Percentiles rank a stretch among this genome's conserved stretches.
phyloP scores from a whole-genome alignment of 2,888 invertebrate species.

The Sceliomorpha sp. region DNA sequence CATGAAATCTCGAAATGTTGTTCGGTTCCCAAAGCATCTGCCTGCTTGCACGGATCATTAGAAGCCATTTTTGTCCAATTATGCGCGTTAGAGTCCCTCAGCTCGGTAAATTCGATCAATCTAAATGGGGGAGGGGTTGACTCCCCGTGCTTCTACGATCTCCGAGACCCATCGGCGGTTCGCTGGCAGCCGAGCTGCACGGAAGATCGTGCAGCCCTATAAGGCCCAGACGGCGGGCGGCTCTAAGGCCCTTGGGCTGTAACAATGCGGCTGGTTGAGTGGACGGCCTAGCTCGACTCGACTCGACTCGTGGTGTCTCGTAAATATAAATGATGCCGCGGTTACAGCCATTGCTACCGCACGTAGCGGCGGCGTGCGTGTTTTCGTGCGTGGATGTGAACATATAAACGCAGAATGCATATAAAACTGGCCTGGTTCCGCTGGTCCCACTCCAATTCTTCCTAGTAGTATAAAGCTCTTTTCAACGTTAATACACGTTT shows the following conservation, averaged over 20 bases:
- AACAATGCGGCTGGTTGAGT: constrained; percentile 67
- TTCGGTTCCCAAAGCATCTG: no score
- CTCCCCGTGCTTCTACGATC: constrained; percentile 53
- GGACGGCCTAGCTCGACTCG: constrained; percentile 16
- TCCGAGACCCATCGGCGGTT: constrained; percentile 38
- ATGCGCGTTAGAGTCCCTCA: constrained; percentile 50
- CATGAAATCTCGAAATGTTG: no score
- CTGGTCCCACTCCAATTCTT: constrained; percentile 28
- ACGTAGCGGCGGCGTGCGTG: constrained; percentile 55
- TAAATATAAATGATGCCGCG: constrained; percentile 79
- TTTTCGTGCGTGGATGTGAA: constrained; percentile 57
- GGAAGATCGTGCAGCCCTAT: constrained; percentile 67
- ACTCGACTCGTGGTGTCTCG: constrained; percentile 73
- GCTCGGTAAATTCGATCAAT: constrained; percentile 65
- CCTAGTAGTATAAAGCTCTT: constrained; percentile 40
- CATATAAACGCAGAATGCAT: constrained; percentile 63
- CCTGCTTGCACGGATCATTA: no score
- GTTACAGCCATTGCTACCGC: constrained; percentile 76
- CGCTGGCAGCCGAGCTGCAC: constrained; percentile 32
- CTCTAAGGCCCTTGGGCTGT: constrained; percentile 69
- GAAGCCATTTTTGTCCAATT: constrained; percentile 46
- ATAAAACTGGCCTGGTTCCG: constrained; percentile 28
- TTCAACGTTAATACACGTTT: constrained; percentile 46
- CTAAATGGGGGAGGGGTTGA: constrained; percentile 64
- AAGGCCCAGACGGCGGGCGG: constrained; percentile 72